Evolutionary conservation across 1,140 invertebrate species (phyloP).

Genomic region (Nilaparvata lugens): DNA sequence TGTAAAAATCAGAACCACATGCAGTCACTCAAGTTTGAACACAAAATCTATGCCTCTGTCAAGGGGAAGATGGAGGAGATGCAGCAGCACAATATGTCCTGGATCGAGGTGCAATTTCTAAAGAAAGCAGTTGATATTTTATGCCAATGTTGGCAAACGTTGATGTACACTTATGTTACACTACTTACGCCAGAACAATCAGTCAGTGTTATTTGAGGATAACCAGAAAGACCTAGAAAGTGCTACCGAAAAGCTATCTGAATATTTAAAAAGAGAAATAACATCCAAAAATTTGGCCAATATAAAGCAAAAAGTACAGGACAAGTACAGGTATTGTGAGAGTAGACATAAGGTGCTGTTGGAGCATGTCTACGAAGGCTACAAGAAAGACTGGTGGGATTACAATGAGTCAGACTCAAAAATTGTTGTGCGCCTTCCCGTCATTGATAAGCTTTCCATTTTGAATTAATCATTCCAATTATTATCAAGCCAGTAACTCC

Average conservation of each 20-base stretch:
- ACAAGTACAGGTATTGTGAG: conserved; percentile 98
- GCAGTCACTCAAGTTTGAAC: conserved; percentile 96
- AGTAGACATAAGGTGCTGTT: conserved; percentile 86
- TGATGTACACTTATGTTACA: conserved; percentile 99
- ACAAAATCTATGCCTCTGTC: conserved; percentile 87
- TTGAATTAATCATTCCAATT: too few relatives aligned
- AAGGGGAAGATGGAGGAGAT: conserved; percentile 99
- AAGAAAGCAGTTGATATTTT: conserved; percentile 97
- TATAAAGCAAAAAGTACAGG: conserved; percentile 99
- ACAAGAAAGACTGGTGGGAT: conserved; percentile 97
- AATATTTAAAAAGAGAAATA: conserved; percentile 96
- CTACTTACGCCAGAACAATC: conserved; percentile 96
- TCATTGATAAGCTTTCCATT: too few relatives aligned
- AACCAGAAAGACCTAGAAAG: conserved; percentile 98
- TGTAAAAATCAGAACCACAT: conserved; percentile 99
- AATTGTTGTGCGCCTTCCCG: too few relatives aligned
- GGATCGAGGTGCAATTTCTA: conserved; percentile 98
- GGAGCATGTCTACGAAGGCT: conserved; percentile 96
- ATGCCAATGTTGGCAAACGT: conserved; percentile 91
- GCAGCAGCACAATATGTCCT: conserved; percentile 99
- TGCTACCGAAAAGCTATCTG: conserved; percentile 92
- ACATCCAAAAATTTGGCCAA: conserved; percentile 94
- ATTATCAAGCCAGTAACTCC: too few relatives aligned
- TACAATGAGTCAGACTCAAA: conserved; percentile 52
- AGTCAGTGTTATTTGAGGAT: conserved; percentile 97